These are phyloP conservation scores for Solenopsis fugax DNA, from an alignment of 1,140 invertebrate species.

Conservation along the genomic window DNA sequence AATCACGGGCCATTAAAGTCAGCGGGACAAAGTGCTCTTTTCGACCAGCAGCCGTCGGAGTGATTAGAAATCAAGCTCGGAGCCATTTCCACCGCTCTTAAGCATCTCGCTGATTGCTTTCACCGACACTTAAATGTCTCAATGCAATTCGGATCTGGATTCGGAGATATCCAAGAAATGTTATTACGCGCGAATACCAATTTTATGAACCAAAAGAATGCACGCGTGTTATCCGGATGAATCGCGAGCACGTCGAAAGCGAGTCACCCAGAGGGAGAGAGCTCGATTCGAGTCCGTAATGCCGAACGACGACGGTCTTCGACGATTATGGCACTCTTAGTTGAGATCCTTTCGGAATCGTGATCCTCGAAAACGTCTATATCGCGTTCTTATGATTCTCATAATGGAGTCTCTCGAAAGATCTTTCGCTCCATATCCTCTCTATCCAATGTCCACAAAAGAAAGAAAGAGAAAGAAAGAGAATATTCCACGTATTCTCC, in stretches of 20 bases:
- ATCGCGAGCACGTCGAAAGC: constrained; percentile 42
- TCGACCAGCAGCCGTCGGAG: background rate
- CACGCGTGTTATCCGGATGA: constrained; percentile 37
- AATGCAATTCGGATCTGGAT: background rate
- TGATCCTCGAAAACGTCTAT: constrained; percentile 64
- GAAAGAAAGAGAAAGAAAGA: background rate
- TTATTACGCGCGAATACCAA: constrained; percentile 28
- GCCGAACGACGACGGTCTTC: background rate
- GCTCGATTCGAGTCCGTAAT: constrained; percentile 29
- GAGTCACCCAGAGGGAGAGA: no score
- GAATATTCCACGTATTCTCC: constrained; percentile 56
- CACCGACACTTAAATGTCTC: background rate
- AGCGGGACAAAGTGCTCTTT: background rate
- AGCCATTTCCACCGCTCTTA: background rate
- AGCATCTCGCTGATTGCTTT: background rate
- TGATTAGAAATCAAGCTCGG: constrained; percentile 12
- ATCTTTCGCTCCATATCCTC: constrained; percentile 12
- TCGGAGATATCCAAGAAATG: background rate
- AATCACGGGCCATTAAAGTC: background rate
- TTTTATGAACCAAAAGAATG: background rate
- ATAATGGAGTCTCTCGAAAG: constrained; percentile 58
- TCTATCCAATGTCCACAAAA: constrained; percentile 39
- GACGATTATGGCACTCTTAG: constrained; percentile 48
- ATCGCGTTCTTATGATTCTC: constrained; percentile 49
- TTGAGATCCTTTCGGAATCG: constrained; percentile 52